Base-by-base conservation (phyloP, 2,113 vertebrate genomes). In the Dryoscopus gambensis region DNA sequence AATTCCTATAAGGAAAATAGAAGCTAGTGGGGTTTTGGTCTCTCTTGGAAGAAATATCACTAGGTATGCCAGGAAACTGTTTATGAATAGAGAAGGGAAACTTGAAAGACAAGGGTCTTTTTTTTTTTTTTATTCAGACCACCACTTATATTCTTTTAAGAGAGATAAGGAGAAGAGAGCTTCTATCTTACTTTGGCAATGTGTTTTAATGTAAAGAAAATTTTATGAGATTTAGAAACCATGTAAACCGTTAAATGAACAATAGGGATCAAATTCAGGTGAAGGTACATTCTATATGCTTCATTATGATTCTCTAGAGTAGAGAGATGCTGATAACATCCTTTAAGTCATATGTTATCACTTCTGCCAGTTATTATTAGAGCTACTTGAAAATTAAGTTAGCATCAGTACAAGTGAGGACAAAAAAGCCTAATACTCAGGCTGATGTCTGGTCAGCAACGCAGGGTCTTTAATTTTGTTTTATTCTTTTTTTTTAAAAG, bases 371-470 rank as follows among this genome's bases (percentile, higher is more conserved):
- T n/a, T 88, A 60, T 68, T 56, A 74, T 39, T 87, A 90, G 47
- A 85, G 74, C 67, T 83, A 70, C 78, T 77, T 94, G 79, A 95
- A 94, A 93, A 89, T 67, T 80, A 85, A 94, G 33, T 77, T 87
- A 77, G 4, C 30, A 62, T 46, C 40, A 53, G 24, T 68, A 57
- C 8, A 77, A 91, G 9, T 11, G 30, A 65, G 35, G 39, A 80
- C 59, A 35, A 77, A 55, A 88, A 83, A 84, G 52, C n/a, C 25
- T 86, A 19, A 40, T 65, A 75, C 5, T 75, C 13, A 49, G n/a
- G 37, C 18, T 88, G n/a, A 62, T 53, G 24, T 52, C 57, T 83
- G 62, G 85, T 87, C 87, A 94, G 33, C 30, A 83, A 27, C 49
- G 10, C 5, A 80, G 23, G 7, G 39, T 80, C 25, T 79, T 31